Conservation (phyloP, 92 coral and sea anemone genomes). For the Phymanthus crucifer region DNA sequence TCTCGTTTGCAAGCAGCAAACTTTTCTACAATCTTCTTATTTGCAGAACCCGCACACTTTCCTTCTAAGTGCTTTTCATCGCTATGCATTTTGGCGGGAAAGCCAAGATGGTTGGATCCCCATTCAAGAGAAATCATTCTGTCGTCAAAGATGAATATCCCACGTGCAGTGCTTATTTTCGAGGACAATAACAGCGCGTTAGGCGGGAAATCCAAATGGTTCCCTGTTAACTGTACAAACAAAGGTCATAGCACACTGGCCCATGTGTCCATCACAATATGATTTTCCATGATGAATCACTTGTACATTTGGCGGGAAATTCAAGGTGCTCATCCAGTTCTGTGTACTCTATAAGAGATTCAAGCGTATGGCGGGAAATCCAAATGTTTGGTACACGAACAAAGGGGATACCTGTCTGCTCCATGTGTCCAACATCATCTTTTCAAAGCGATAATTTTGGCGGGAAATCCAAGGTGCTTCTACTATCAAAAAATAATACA, state of each 20-base stretch:
- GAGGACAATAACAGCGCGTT: neutral
- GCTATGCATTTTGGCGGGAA: conserved; percentile 12
- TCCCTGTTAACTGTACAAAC: conserved; percentile 6
- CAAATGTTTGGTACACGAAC: too few relatives aligned
- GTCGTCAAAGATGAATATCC: neutral
- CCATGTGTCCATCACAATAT: neutral
- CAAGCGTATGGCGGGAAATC: neutral
- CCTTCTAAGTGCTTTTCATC: conserved; percentile 1
- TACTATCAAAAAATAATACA: neutral
- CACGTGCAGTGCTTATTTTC: neutral
- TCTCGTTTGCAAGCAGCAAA: too few relatives aligned
- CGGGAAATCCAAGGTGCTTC: conserved; percentile 11
- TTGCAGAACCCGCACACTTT: too few relatives aligned
- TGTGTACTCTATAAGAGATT: too few relatives aligned
- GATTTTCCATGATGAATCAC: neutral
- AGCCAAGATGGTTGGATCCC: neutral
- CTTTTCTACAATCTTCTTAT: too few relatives aligned
- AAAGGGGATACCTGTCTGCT: too few relatives aligned
- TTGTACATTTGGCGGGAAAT: conserved; percentile 12
- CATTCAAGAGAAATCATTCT: too few relatives aligned
- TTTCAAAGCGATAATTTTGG: neutral
- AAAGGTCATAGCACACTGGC: neutral
- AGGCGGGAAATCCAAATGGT: conserved; percentile 18
- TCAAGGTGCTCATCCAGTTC: conserved; percentile 1
- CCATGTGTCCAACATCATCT: neutral